Conservation (phyloP, 1,140 invertebrate species). For the Solenopsis fugax region DNA sequence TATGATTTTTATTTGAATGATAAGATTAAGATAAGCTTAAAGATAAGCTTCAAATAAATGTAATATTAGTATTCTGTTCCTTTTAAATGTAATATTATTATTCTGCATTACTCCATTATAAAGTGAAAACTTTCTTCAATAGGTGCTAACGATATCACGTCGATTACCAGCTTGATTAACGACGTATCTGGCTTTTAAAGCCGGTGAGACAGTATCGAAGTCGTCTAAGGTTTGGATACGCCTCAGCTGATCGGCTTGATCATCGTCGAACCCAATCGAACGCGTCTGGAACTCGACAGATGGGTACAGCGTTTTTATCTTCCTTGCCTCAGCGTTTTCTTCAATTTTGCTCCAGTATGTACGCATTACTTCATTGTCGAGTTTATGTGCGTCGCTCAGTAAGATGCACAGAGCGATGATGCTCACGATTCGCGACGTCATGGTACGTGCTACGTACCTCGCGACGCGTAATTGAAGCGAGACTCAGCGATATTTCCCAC, state of each 20-base stretch:
- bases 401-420: conserved; percentile 27
- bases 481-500: not conserved
- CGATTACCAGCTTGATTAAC: conserved; percentile 72
- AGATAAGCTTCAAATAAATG: not conserved
- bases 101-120: not conserved
- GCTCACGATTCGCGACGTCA: conserved; percentile 12
- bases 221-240: not conserved
- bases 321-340: conserved; percentile 52
- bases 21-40: no score
- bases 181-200: conserved; percentile 68
- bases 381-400: not conserved
- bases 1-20: not conserved
- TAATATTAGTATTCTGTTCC: conserved; percentile 3
- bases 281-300: not conserved
- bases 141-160: not conserved
- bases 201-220: conserved; percentile 62
- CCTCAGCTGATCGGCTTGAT: not conserved
- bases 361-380: not conserved
- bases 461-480: not conserved
- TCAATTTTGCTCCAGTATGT: conserved; percentile 63
- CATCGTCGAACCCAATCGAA: not conserved
- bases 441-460: not conserved
- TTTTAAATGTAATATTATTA: not conserved
- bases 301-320: not conserved
- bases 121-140: not conserved